These are phyloP conservation scores for Cherax quadricarinatus DNA, from an alignment of 1,140 invertebrate genomes.

Conservation along the genomic window DNA sequence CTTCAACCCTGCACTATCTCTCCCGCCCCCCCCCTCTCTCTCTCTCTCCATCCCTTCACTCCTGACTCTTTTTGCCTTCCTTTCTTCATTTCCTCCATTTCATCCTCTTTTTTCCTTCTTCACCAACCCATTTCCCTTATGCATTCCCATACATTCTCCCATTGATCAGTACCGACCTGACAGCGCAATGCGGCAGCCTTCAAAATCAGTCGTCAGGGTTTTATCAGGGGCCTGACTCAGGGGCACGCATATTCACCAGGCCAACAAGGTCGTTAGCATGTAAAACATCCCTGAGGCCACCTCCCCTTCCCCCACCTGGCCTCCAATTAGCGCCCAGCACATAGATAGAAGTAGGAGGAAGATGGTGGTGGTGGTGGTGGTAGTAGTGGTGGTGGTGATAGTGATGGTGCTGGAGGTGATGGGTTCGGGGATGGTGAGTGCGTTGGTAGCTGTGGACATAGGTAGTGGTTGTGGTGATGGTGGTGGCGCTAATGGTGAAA, in stretches of 20 bases:
- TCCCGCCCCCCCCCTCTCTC: not conserved
- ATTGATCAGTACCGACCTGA: no score
- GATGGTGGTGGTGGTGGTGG: not conserved
- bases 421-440: no score
- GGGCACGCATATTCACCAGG: no score
- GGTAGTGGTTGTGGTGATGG: not conserved
- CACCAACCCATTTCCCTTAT: no score
- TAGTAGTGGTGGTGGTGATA: not conserved
- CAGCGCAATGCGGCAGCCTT: no score
- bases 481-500: not conserved
- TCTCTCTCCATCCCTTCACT: constrained; percentile 2
- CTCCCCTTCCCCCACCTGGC: no score
- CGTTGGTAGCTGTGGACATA: not conserved
- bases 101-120: no score
- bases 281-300: no score
- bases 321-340: constrained; percentile 35
- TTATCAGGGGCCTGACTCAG: no score
- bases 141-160: not conserved
- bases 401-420: not conserved
- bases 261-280: no score
- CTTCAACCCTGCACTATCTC: not conserved
- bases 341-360: not conserved
- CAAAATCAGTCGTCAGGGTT: no score
- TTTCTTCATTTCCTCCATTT: no score
- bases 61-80: not conserved